phyloP scores from a whole-genome alignment of 2,888 invertebrate genomes.

The Coenonympha arcania region DNA sequence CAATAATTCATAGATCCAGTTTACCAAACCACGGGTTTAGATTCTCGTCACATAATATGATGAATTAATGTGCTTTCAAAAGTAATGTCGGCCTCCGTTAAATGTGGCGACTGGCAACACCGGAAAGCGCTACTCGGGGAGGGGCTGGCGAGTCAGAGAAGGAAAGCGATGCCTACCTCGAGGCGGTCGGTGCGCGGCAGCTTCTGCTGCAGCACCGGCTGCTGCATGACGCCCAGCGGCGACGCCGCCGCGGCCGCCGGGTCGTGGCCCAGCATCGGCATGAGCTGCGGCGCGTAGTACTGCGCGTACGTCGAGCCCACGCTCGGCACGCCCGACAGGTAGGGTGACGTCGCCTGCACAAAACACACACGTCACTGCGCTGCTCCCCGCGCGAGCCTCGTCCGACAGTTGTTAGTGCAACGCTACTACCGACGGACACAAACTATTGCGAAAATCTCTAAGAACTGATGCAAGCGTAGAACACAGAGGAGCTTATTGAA shows the following conservation, averaged over 20 bases:
- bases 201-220: slow-evolving; percentile 93
- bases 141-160: slow-evolving; percentile 39
- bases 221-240: slow-evolving; percentile 88
- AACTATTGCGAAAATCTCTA: slow-evolving; percentile 9
- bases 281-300: slow-evolving; percentile 91
- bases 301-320: slow-evolving; percentile 92
- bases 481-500: slow-evolving; percentile 20
- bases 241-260: slow-evolving; percentile 83
- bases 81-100: slow-evolving; percentile 50
- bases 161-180: slow-evolving; percentile 82
- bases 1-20: slow-evolving; percentile 2
- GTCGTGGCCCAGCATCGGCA: slow-evolving; percentile 93
- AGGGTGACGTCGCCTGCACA: slow-evolving; percentile 90
- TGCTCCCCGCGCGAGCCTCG: not conserved
- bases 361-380: slow-evolving; percentile 17
- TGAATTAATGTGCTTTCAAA: not conserved
- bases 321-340: slow-evolving; percentile 92
- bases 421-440: not conserved
- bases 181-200: slow-evolving; percentile 95
- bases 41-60: not conserved
- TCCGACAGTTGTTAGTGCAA: not conserved
- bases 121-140: slow-evolving; percentile 54
- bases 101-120: slow-evolving; percentile 51
- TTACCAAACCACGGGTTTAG: not conserved
- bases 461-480: slow-evolving; percentile 16